Conservation (phyloP, 1,140 invertebrate genomes). For the Macrocentrus cingulum region DNA sequence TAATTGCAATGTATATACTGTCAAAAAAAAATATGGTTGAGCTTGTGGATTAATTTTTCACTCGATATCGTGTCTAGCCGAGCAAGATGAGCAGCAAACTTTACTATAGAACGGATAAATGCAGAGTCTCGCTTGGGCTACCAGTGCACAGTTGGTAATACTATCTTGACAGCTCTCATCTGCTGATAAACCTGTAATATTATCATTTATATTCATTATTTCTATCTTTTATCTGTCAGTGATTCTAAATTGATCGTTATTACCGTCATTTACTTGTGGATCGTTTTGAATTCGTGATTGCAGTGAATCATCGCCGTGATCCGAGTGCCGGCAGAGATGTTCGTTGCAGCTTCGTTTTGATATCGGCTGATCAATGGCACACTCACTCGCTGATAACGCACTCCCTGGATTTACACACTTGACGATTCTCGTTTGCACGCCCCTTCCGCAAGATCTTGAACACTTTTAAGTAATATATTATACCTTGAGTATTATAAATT, state of each 20-base stretch:
- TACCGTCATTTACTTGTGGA: constrained; percentile 42
- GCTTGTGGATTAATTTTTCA: constrained; percentile 15
- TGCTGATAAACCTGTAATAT: constrained; percentile 22
- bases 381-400: constrained; percentile 52
- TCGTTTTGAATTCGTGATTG: constrained; percentile 42
- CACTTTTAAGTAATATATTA: constrained; percentile 57
- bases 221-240: background rate
- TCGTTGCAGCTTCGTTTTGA: constrained; percentile 65
- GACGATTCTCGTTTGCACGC: constrained; percentile 64
- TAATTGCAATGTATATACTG: too few species aligned
- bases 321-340: constrained; percentile 58
- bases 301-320: constrained; percentile 25
- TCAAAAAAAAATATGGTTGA: background rate
- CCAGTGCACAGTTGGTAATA: constrained; percentile 72
- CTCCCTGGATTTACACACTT: constrained; percentile 63
- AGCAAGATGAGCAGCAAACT: constrained; percentile 76
- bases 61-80: constrained; percentile 42
- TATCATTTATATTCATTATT: constrained; percentile 32
- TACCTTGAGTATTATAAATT: too few species aligned
- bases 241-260: background rate
- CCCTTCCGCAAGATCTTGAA: constrained; percentile 63
- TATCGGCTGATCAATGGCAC: constrained; percentile 62
- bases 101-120: constrained; percentile 77
- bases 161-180: constrained; percentile 67
- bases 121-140: constrained; percentile 77